phyloP scores from a whole-genome alignment of 2,888 invertebrate genomes.

The Synergus itoensis region DNA sequence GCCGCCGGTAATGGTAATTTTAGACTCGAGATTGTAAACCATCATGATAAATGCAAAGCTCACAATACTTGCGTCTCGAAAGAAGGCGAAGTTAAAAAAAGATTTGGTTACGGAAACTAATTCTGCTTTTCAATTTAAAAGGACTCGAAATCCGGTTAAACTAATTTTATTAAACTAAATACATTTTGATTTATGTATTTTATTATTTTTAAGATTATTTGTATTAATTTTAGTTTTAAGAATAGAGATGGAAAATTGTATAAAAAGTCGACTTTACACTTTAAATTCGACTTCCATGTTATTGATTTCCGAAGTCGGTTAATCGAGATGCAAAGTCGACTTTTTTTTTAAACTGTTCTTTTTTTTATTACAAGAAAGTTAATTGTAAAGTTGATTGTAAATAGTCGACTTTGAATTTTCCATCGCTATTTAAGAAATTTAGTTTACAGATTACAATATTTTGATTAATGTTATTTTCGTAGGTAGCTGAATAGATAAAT shows the following conservation, averaged over 20 bases:
- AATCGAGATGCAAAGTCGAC: too few relatives aligned
- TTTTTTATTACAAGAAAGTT: too few relatives aligned
- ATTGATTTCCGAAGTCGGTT: too few relatives aligned
- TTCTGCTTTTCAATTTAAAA: background rate
- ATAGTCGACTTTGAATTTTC: background rate
- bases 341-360: too few relatives aligned
- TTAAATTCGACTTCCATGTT: too few relatives aligned
- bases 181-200: background rate
- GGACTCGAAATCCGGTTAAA: background rate
- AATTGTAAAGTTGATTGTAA: background rate
- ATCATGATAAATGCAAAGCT: conserved; percentile 89
- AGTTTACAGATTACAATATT: background rate
- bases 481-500: background rate
- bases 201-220: conserved; percentile 11
- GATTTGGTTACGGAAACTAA: conserved; percentile 44
- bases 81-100: conserved; percentile 73
- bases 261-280: too few relatives aligned
- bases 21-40: conserved; percentile 87
- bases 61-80: conserved; percentile 83
- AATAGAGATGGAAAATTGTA: too few relatives aligned
- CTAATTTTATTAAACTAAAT: background rate
- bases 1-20: conserved; percentile 89
- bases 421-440: background rate
- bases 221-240: background rate
- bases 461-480: background rate